Base-by-base conservation (phyloP, 2,888 invertebrate genomes). In the Cistogaster globosa region DNA sequence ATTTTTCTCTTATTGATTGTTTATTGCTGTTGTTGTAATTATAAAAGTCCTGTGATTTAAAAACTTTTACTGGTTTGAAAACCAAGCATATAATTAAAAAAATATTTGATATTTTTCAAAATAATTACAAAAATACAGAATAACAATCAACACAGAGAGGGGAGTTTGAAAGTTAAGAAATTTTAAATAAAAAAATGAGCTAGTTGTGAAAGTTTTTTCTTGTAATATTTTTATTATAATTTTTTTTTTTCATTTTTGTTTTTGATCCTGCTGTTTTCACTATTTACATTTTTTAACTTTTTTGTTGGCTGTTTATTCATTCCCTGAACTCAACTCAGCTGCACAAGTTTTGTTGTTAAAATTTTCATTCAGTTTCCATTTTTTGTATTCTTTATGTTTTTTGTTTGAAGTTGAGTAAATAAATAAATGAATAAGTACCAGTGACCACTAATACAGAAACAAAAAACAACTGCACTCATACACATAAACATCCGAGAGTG, bases 31-130 rank as follows among this genome's bases (percentile, higher is more conserved):
- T 68, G 58, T 69, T 68, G n/a, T 55, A 57, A 45, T 65, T 71
- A 67, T 83, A 72, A 48, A 80, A 77, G 63, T 71, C 51, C 76
- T 76, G 69, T 76, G 69, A 82, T 69, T 82, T 76, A 82, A 69
- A 63, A 82, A 68, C 14, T 26, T 26, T 26, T 1, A 26, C 26
- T 26, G 26, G 26, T 26, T 2, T 26, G 4, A 26, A 26, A 26
- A 26, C 26, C 26, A 26, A 26, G 26, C 7, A 12, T 7, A 48
- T 5, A 32, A 48, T 12, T 14, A 6, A 32, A 5, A 26, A 12
- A 32, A 32, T 32, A 32, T 32, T 26, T 26, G 4, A 26, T n/a
- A 16, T 7, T 32, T 32, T 18, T 20, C 26, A 62, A 62, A 74
- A 69, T 74, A 51, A 65, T 63, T 69, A 69, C 53, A 53, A 69